These are phyloP conservation scores for Drosophila cardini DNA, from an alignment of 1,140 invertebrate genomes.

Conservation along the genomic window DNA sequence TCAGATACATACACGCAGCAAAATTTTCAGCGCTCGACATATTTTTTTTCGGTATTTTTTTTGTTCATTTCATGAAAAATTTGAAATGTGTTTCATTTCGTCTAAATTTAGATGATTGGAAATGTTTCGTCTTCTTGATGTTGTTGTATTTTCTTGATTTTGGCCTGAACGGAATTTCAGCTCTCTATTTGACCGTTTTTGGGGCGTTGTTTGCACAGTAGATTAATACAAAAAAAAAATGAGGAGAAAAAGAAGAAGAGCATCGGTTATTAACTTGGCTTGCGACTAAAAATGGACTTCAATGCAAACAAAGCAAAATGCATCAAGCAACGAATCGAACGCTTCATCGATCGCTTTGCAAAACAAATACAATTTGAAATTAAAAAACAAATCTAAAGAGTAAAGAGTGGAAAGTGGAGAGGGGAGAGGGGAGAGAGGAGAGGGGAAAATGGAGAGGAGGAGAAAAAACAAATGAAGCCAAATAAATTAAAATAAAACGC, in stretches of 20 bases:
- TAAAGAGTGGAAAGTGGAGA: not conserved
- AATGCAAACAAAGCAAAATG: slow-evolving; percentile 52
- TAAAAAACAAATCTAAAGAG: slow-evolving; percentile 33
- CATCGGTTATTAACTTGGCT: slow-evolving; percentile 45
- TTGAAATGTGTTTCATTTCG: slow-evolving; percentile 83
- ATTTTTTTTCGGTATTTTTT: slow-evolving; percentile 42
- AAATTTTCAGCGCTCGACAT: slow-evolving; percentile 69
- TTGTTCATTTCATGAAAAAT: slow-evolving; percentile 71
- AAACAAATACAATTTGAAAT: slow-evolving; percentile 45
- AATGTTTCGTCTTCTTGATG: slow-evolving; percentile 49
- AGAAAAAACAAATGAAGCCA: slow-evolving; percentile 12
- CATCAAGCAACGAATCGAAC: slow-evolving; percentile 33
- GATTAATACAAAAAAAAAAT: not conserved
- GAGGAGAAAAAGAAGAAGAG: not conserved
- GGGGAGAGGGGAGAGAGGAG: not conserved
- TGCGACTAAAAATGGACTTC: slow-evolving; percentile 20
- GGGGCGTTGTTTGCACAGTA: slow-evolving; percentile 65
- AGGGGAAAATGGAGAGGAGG: too few species aligned
- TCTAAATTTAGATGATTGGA: slow-evolving; percentile 82
- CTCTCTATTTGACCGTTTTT: slow-evolving; percentile 53
- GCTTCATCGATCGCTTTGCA: slow-evolving; percentile 41
- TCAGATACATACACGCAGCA: slow-evolving; percentile 60
- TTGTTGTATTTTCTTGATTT: slow-evolving; percentile 48
- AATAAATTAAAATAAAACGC: slow-evolving; percentile 46
- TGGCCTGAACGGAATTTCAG: slow-evolving; percentile 51